Evolutionary conservation across 2,888 invertebrate genomes (phyloP).

Genomic region (Trichogramma dendrolimi): DNA sequence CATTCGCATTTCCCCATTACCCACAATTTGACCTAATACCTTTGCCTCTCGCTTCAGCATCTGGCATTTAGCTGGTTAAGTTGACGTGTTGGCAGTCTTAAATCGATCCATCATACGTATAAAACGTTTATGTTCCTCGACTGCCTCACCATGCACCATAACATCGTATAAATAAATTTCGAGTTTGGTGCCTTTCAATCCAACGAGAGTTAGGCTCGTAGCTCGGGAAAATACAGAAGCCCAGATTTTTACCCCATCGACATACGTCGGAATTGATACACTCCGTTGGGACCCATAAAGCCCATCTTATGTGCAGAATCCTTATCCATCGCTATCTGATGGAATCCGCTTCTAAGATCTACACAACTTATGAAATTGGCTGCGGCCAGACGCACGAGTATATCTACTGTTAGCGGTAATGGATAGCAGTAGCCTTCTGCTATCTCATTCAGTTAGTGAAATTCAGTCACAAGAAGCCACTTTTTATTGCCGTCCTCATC

Average conservation of each 20-base stretch:
- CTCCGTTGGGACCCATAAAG: conserved; percentile 37
- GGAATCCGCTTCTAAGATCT: conserved; percentile 38
- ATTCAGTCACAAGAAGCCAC: conserved; percentile 36
- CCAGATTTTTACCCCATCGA: conserved; percentile 41
- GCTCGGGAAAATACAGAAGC: conserved; percentile 37
- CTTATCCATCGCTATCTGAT: conserved; percentile 38
- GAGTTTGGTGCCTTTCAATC: neutral
- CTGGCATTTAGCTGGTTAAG: neutral
- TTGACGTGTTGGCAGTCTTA: neutral
- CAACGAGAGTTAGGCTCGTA: conserved; percentile 33
- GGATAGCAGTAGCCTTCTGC: conserved; percentile 39
- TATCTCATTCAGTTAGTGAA: conserved; percentile 34
- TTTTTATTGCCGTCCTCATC: conserved; percentile 27
- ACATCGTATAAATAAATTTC: neutral
- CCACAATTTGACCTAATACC: neutral
- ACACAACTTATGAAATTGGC: conserved; percentile 34
- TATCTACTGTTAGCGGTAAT: conserved; percentile 40
- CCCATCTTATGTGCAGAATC: conserved; percentile 40
- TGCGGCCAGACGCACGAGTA: conserved; percentile 33
- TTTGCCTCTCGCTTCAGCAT: neutral
- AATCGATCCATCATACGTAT: neutral
- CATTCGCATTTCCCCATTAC: neutral
- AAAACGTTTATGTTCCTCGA: neutral
- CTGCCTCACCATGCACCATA: neutral
- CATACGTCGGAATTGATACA: conserved; percentile 38